Evolutionary conservation across 2,113 vertebrate species (phyloP).

Genomic region (Diphyllodes magnificus): DNA sequence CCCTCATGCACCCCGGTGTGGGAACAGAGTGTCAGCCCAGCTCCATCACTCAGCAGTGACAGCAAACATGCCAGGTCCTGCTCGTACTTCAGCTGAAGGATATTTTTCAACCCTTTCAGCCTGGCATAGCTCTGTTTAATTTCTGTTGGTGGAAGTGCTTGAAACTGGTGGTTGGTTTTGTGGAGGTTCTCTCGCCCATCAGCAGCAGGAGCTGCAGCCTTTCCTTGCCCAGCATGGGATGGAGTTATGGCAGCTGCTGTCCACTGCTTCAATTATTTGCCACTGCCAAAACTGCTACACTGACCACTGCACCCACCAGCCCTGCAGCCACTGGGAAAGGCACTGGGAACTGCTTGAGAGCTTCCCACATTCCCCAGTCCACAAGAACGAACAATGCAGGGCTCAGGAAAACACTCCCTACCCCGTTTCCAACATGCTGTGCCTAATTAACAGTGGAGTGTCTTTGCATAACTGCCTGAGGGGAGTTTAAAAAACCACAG

Average conservation of each 20-base stretch:
- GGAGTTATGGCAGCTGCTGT: neutral
- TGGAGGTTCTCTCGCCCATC: neutral
- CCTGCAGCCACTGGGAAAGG: neutral
- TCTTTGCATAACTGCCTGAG: neutral
- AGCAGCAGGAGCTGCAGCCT: neutral
- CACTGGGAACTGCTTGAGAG: neutral
- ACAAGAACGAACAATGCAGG: neutral
- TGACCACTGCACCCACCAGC: neutral
- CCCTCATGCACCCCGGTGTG: fast-evolving
- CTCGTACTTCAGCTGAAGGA: neutral
- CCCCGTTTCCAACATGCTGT: neutral
- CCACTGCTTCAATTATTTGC: neutral
- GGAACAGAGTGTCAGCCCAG: neutral
- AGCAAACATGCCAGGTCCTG: neutral
- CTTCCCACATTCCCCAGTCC: neutral
- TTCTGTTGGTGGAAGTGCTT: neutral
- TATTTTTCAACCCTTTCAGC: neutral
- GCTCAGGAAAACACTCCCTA: neutral
- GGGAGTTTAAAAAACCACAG: neutral
- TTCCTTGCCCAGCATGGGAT: neutral
- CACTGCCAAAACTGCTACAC: neutral
- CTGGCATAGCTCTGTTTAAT: neutral
- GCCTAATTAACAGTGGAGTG: neutral
- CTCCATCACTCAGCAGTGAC: neutral
- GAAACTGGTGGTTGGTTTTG: neutral